Conservation (phyloP, 2,797 vertebrate species). For the Arctocebus calabarensis region DNA sequence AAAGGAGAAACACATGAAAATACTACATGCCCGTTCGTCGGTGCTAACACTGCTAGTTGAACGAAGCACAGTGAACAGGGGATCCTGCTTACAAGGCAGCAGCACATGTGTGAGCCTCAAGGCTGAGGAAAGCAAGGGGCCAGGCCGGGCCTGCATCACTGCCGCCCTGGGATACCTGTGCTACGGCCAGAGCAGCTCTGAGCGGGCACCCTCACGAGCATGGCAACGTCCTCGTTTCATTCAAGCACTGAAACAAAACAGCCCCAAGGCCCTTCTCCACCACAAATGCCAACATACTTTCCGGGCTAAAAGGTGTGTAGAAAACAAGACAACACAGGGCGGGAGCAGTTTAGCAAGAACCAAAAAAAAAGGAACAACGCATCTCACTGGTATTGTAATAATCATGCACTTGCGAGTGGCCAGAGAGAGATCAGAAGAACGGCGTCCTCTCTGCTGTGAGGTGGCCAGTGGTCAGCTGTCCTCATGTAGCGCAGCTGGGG, state of each 20-base stretch:
- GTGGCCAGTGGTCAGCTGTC: neutral
- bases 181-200: neutral
- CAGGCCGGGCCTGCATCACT: no score
- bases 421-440: neutral
- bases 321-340: neutral
- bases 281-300: neutral
- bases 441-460: rapidly evolving
- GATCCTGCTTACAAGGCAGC: neutral
- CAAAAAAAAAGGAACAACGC: neutral
- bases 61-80: neutral
- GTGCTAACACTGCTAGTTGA: neutral
- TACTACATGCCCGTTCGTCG: no score
- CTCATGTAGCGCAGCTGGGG: neutral
- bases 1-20: neutral
- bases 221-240: neutral
- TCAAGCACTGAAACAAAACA: neutral
- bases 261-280: neutral
- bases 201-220: neutral
- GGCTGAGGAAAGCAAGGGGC: neutral
- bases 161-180: neutral
- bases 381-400: neutral
- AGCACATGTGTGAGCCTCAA: neutral
- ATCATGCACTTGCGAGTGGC: neutral
- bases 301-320: neutral
- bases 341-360: neutral